phyloP scores from a whole-genome alignment of 2,888 invertebrate species.

The Anaspis maculata region DNA sequence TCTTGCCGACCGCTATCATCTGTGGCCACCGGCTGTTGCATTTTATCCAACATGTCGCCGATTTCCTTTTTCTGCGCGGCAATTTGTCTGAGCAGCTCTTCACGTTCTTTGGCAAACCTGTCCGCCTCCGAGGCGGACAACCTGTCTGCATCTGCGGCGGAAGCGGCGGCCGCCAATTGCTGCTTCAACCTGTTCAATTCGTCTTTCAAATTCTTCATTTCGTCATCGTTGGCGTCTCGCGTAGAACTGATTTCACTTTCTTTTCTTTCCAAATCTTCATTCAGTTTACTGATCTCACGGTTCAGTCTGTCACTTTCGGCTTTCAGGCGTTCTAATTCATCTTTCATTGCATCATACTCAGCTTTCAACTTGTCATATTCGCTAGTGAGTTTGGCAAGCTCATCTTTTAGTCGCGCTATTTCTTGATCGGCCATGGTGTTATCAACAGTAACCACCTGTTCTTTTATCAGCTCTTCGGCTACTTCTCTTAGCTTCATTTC shows the following conservation, averaged over 20 bases:
- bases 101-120: constrained; percentile 20
- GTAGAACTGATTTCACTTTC: constrained; percentile 11
- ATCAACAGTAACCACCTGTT: constrained; percentile 5
- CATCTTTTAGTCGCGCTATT: too few species aligned
- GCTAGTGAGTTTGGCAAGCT: too few species aligned
- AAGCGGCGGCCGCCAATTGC: background rate
- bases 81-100: constrained; percentile 23
- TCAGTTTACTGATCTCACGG: constrained; percentile 6
- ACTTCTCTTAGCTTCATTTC: constrained; percentile 2
- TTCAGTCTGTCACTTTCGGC: constrained; percentile 6
- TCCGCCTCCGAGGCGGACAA: constrained; percentile 2
- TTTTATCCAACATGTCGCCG: constrained; percentile 21
- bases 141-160: background rate
- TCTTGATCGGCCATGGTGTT: constrained; percentile 1
- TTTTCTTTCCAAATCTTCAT: constrained; percentile 6
- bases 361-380: too few species aligned
- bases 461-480: constrained; percentile 4
- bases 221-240: constrained; percentile 6
- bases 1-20: constrained; percentile 9
- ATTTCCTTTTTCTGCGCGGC: constrained; percentile 24
- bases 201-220: constrained; percentile 10
- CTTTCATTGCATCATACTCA: constrained; percentile 3
- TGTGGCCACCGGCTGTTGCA: constrained; percentile 15
- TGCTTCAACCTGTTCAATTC: constrained; percentile 8
- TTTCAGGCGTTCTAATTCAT: constrained; percentile 6